Evolutionary conservation across 1,140 invertebrate genomes (phyloP).

Genomic region (Prorops nasuta): DNA sequence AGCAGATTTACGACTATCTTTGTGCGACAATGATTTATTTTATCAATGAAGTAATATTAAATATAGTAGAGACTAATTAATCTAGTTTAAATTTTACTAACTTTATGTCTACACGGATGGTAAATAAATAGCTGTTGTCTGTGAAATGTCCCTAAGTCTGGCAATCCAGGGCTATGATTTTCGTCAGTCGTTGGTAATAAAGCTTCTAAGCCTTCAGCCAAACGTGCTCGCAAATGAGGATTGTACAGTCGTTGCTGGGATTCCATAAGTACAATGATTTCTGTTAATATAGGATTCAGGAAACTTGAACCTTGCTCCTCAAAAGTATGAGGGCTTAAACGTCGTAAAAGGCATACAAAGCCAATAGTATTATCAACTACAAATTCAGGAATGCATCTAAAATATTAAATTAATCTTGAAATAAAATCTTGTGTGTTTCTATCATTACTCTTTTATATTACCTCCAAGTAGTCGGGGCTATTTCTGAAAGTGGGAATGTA

Average conservation of each 20-base stretch:
- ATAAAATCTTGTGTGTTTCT: not conserved
- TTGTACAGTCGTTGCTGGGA: constrained; percentile 80
- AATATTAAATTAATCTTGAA: no score
- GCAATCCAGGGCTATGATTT: constrained; percentile 58
- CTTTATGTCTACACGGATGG: constrained; percentile 71
- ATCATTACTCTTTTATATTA: constrained; percentile 31
- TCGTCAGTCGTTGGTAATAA: constrained; percentile 68
- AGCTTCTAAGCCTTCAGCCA: constrained; percentile 86
- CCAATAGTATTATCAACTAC: constrained; percentile 85
- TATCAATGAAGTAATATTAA: no score
- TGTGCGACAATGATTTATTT: constrained; percentile 26
- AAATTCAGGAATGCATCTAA: constrained; percentile 84
- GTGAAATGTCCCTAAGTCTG: constrained; percentile 64
- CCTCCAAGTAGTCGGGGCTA: constrained; percentile 65
- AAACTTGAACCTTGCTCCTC: constrained; percentile 58
- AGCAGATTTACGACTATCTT: constrained; percentile 74
- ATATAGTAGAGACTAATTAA: no score
- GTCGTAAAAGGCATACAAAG: constrained; percentile 72
- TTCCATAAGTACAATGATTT: constrained; percentile 65
- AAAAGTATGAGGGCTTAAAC: constrained; percentile 62
- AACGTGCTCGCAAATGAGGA: constrained; percentile 85
- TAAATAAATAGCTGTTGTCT: constrained; percentile 75
- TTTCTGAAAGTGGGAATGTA: constrained; percentile 66
- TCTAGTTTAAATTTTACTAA: no score
- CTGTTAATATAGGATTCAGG: constrained; percentile 1